Percentiles rank a stretch among this genome's conserved stretches.
Conservation (phyloP, 2,113 vertebrate species). For the Channa argus region DNA sequence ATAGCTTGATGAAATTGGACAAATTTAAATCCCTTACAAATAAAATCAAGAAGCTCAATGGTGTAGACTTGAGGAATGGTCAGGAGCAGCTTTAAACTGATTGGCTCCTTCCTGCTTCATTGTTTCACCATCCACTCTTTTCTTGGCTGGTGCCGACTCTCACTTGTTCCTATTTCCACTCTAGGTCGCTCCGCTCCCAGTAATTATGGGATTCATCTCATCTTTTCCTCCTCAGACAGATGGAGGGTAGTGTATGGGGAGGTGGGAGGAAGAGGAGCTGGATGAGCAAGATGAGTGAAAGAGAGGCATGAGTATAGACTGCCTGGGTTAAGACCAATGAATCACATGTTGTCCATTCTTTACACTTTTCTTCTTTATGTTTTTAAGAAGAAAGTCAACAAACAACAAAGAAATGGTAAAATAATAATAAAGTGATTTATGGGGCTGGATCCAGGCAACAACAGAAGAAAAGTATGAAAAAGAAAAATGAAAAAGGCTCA, state of each 20-base stretch:
- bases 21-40: constrained; percentile 31
- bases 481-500: not conserved
- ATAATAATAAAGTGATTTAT: constrained; percentile 1
- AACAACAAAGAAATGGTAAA: not conserved
- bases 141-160: constrained; percentile 20
- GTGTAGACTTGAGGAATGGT: constrained; percentile 31
- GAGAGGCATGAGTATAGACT: constrained; percentile 3
- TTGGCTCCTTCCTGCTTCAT: constrained; percentile 48
- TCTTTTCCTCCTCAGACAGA: constrained; percentile 55
- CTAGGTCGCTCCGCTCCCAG: constrained; percentile 10
- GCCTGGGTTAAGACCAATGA: constrained; percentile 41
- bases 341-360: constrained; percentile 8
- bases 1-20: constrained; percentile 12
- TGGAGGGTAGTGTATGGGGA: constrained; percentile 15
- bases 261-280: constrained; percentile 30
- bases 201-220: constrained; percentile 58
- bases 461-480: not conserved
- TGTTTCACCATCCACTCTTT: constrained; percentile 15
- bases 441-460: constrained; percentile 29
- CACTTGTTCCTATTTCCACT: constrained; percentile 41
- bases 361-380: not conserved
- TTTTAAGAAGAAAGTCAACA: constrained; percentile 20
- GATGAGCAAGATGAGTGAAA: constrained; percentile 34
- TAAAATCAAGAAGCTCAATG: constrained; percentile 31
- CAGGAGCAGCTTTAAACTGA: constrained; percentile 50